These are phyloP conservation scores for Drosophila algonquin DNA, from an alignment of 2,888 invertebrate species.

Conservation along the genomic window DNA sequence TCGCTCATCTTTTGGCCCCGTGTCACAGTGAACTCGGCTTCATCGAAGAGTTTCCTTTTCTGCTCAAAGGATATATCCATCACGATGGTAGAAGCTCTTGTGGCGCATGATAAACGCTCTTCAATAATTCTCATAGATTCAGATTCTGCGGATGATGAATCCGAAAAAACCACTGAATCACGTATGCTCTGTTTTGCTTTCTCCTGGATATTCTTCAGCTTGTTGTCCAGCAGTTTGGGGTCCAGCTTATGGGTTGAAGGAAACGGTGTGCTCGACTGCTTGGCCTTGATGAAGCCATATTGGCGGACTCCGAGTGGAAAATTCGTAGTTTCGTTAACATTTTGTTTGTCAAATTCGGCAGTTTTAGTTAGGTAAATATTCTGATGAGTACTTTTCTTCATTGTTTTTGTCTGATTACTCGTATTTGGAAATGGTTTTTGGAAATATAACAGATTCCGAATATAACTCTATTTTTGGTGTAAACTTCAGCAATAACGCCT, in stretches of 20 bases:
- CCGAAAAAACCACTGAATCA: neutral
- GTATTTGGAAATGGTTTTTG: neutral
- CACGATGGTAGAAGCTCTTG: neutral
- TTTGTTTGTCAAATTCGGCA: neutral
- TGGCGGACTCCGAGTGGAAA: slow-evolving; percentile 32
- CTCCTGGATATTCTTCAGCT: slow-evolving; percentile 4
- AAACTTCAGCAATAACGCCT: neutral
- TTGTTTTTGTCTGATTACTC: neutral
- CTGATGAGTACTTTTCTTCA: neutral
- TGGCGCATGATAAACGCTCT: accelerated
- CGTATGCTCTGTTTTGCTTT: neutral
- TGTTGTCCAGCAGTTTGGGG: slow-evolving; percentile 8
- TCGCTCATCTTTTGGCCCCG: slow-evolving; percentile 50
- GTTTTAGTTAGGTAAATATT: neutral
- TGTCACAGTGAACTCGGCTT: slow-evolving; percentile 57
- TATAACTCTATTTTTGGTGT: neutral
- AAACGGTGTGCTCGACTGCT: slow-evolving; percentile 42
- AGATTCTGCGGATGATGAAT: neutral
- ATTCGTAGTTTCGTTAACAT: slow-evolving; percentile 16
- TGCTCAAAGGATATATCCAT: slow-evolving; percentile 41
- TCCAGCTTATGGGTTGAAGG: slow-evolving; percentile 20
- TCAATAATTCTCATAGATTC: neutral
- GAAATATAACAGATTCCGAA: neutral
- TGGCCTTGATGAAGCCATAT: slow-evolving; percentile 47
- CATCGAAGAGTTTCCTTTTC: slow-evolving; percentile 56